Conservation (phyloP, 1,140 invertebrate genomes). For the Chionoecetes opilio region DNA sequence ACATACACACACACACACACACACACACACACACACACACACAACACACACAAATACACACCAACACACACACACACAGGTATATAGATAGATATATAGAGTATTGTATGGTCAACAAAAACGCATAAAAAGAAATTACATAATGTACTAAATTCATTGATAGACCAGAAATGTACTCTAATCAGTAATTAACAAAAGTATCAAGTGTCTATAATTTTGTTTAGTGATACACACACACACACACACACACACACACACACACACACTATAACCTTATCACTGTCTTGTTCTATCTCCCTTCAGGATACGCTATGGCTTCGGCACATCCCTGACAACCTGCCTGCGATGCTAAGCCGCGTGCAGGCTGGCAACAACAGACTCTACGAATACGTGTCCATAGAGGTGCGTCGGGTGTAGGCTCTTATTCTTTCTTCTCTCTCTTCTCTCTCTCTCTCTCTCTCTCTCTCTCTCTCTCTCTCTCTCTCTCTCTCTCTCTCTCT, state of each 20-base stretch:
- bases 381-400: constrained; percentile 38
- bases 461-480: constrained; percentile 54
- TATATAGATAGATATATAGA: too few species aligned
- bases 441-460: constrained; percentile 50
- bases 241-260: constrained; percentile 27
- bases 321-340: constrained; percentile 37
- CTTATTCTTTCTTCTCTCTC: neutral
- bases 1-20: neutral
- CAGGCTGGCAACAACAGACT: constrained; percentile 57
- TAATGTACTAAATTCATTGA: neutral
- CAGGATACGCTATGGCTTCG: constrained; percentile 53
- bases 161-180: neutral
- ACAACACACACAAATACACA: neutral
- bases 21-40: neutral
- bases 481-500: constrained; percentile 49
- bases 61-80: constrained; percentile 1
- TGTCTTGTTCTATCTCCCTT: neutral
- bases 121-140: too few species aligned
- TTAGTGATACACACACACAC: neutral
- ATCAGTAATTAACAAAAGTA: too few species aligned
- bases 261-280: too few species aligned
- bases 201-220: too few species aligned
- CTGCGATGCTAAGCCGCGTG: neutral
- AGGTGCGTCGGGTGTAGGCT: neutral
- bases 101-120: too few species aligned